These are phyloP conservation scores for Molossus alvarezi DNA, from an alignment of 2,797 vertebrate species.

Conservation along the genomic window DNA sequence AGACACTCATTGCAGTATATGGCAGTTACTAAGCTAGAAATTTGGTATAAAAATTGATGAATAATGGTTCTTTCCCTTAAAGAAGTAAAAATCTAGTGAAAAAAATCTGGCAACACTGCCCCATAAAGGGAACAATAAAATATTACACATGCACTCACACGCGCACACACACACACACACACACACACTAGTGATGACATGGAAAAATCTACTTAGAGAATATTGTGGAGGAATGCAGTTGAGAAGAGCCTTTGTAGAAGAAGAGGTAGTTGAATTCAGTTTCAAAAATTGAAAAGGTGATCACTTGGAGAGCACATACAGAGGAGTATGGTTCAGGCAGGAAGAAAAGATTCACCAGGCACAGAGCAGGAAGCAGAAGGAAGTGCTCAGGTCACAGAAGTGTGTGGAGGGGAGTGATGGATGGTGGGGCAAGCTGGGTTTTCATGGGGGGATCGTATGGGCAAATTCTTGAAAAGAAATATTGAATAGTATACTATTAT, in stretches of 20 bases:
- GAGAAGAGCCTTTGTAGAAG: background rate
- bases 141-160: rapidly evolving
- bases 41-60: background rate
- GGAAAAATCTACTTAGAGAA: background rate
- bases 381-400: background rate
- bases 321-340: background rate
- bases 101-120: background rate
- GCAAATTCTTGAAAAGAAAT: conserved; percentile 32
- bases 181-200: background rate
- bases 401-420: background rate
- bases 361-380: conserved; percentile 24
- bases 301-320: background rate
- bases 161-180: background rate
- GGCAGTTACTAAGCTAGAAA: background rate
- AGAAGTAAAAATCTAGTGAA: background rate
- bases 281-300: conserved; percentile 47
- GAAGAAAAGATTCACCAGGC: background rate
- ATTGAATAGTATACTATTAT: background rate
- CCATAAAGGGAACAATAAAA: conserved; percentile 27
- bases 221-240: background rate
- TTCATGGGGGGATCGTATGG: background rate
- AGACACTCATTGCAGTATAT: background rate
- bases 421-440: background rate
- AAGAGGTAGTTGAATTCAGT: background rate
- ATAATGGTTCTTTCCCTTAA: background rate